Evolutionary conservation across 2,113 vertebrate genomes (phyloP), one percentile per base, ranked within the genome.

Genomic region (Tursiops truncatus): DNA sequence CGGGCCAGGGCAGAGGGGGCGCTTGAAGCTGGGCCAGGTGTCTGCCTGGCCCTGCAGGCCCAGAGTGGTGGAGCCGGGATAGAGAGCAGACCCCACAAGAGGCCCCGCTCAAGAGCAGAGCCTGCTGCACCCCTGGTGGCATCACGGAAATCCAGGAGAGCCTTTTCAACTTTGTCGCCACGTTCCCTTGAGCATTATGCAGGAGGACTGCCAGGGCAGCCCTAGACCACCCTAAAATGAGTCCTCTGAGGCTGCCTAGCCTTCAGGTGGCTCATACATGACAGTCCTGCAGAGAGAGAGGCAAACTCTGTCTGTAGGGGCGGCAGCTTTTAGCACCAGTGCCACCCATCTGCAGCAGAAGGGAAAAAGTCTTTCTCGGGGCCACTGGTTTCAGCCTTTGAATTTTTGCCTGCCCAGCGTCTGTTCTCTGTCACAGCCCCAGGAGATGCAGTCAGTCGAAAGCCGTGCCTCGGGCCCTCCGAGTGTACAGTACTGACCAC

Each of bases 1-100:
- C 1, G 3, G 79, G 44, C 62, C n/a, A 31, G 38, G 85, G 47
- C 8, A 1, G 58, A 79, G 44, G 36, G 26, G 38, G 71, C 63
- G 44, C 76, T 71, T 6, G n/a, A 47, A 50, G 76, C 74, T 38
- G 63, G 56, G 62, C 53, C 20, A 1, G 44, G 31, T n/a, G 18
- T 26, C 74, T 5, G 3, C 89, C 79, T 82, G 94, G 50, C 62
- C 89, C 80, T 50, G 6, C 23, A 70, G 87, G 77, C 18, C 85
- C 79, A 31, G 31, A 1, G 88, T 28, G 6, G 1, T 26, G 56
- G 56, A 41, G 2, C 2, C 13, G 14, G 13, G 12, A 15, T 38
- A 53, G 56, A 33, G 23, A 67, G 15, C 89, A 70, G 91, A 33
- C 31, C 38, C 8, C 60, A 38, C 56, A 8, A 26, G 56, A 11